These are phyloP conservation scores for Napeogenes inachia DNA, from an alignment of 2,888 invertebrate species.

Conservation along the genomic window DNA sequence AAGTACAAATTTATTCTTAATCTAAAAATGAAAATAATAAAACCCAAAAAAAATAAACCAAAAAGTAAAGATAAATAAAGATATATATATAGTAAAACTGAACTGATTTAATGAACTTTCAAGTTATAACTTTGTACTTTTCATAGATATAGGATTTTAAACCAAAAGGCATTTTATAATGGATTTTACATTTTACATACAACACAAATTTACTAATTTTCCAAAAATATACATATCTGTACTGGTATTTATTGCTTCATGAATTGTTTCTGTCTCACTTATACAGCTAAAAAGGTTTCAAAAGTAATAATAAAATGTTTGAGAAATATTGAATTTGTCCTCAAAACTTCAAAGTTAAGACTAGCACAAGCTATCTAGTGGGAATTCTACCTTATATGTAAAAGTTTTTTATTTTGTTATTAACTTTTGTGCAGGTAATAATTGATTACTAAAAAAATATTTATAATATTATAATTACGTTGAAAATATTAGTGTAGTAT, in stretches of 20 bases:
- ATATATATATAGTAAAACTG: too few species aligned
- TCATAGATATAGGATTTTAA: too few species aligned
- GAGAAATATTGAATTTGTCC: conserved; percentile 5
- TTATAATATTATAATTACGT: not conserved
- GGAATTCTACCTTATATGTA: not conserved
- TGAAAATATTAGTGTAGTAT: too few species aligned
- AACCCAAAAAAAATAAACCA: too few species aligned
- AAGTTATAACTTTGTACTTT: too few species aligned
- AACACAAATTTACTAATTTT: not conserved
- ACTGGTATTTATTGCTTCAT: conserved; percentile 4
- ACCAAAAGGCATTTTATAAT: too few species aligned
- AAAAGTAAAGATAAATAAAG: too few species aligned
- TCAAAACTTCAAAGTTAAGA: not conserved
- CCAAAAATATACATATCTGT: conserved; percentile 3
- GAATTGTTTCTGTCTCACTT: conserved; percentile 3
- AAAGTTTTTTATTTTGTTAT: not conserved
- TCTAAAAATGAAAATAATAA: too few species aligned
- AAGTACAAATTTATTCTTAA: too few species aligned
- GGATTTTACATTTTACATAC: not conserved
- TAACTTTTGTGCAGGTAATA: not conserved
- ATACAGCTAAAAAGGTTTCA: not conserved
- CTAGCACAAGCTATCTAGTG: conserved; percentile 4
- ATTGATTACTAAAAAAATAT: conserved; percentile 28
- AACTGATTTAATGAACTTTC: too few species aligned
- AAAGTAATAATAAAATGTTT: not conserved